A percentile compares a stretch with the other conserved stretches of the same genome.
Conservation (phyloP, 2,888 invertebrate species). For the Diplazon laetatorius region DNA sequence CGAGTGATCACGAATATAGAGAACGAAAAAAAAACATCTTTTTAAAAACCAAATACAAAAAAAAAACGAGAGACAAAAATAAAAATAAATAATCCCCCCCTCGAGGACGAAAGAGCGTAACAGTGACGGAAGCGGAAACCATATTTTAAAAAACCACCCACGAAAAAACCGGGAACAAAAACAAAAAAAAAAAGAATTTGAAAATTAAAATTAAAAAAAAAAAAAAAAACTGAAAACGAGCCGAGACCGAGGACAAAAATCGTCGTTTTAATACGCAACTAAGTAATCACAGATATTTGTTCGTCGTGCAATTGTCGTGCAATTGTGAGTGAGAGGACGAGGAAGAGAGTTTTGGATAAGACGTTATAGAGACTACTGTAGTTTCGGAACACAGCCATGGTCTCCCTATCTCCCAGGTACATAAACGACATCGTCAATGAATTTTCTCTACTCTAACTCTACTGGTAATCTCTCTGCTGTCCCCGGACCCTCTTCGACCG, state of each 20-base stretch:
- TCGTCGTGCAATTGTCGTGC: constrained; percentile 68
- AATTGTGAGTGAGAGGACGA: constrained; percentile 74
- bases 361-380: constrained; percentile 82
- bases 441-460: constrained; percentile 63
- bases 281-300: constrained; percentile 64
- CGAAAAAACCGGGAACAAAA: too few relatives aligned
- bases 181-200: too few relatives aligned
- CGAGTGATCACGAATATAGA: constrained; percentile 46
- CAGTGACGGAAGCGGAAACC: constrained; percentile 40
- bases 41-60: constrained; percentile 30
- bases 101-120: constrained; percentile 48
- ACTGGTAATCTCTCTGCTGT: constrained; percentile 65
- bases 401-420: constrained; percentile 87
- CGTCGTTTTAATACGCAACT: constrained; percentile 66
- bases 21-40: constrained; percentile 40
- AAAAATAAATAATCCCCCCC: constrained; percentile 13
- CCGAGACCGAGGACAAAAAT: constrained; percentile 65
- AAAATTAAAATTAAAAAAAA: constrained; percentile 26
- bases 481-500: constrained; percentile 37
- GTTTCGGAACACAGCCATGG: constrained; percentile 87
- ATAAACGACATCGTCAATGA: constrained; percentile 81
- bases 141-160: too few relatives aligned
- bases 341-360: constrained; percentile 65
- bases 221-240: constrained; percentile 40
- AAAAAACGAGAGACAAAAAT: constrained; percentile 31